Evolutionary conservation across 2,888 invertebrate genomes (phyloP).

Genomic region (Machimus rusticus): DNA sequence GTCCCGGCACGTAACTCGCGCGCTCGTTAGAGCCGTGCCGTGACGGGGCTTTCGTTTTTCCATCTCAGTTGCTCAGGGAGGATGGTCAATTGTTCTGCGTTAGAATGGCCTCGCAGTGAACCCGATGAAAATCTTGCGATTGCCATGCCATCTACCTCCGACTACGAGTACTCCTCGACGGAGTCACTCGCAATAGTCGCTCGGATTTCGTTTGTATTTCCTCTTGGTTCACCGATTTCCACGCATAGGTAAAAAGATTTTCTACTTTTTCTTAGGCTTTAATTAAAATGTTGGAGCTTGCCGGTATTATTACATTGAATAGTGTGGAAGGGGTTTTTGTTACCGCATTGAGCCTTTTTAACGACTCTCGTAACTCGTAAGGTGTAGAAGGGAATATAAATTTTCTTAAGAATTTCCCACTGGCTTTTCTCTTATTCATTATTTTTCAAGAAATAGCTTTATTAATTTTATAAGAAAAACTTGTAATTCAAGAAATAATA

Average conservation of each 20-base stretch:
- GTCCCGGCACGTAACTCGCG: not conserved
- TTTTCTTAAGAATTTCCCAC: not conserved
- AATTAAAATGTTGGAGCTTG: not conserved
- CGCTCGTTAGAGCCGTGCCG: not conserved
- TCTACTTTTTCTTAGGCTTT: not conserved
- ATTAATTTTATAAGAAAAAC: not conserved
- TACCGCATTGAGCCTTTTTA: not conserved
- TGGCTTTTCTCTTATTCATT: not conserved
- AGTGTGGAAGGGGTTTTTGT: not conserved
- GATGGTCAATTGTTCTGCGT: not conserved
- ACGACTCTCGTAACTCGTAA: not conserved
- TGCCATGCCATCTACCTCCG: not conserved
- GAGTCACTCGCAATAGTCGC: not conserved
- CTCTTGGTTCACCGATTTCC: not conserved
- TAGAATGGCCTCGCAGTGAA: not conserved
- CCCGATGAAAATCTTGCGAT: not conserved
- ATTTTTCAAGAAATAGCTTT: not conserved
- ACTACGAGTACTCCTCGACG: not conserved
- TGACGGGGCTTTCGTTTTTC: not conserved
- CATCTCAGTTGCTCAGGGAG: not conserved
- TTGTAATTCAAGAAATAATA: not conserved
- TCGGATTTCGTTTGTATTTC: not conserved
- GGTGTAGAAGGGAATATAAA: not conserved
- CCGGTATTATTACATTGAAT: not conserved
- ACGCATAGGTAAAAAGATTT: not conserved